Evolutionary conservation across 2,888 invertebrate species (phyloP).

Genomic region (Ryuthela nishihirai): DNA sequence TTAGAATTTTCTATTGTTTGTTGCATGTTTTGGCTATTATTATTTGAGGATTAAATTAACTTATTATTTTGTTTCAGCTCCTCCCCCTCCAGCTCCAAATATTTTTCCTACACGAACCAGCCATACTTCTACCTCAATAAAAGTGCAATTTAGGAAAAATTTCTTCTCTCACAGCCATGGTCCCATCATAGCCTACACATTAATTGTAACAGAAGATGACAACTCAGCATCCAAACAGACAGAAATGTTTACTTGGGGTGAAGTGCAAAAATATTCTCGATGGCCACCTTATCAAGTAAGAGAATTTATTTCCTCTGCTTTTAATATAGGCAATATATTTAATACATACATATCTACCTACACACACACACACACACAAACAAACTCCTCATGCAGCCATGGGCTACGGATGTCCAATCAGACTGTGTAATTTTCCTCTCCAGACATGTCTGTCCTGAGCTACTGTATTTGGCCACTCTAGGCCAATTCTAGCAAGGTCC

Average conservation of each 20-base stretch:
- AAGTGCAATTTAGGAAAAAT: slow-evolving; percentile 80
- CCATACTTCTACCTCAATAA: slow-evolving; percentile 66
- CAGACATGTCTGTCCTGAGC: no score
- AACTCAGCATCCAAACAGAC: slow-evolving; percentile 58
- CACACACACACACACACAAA: no score
- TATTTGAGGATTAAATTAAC: not conserved
- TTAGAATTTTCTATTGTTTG: no score
- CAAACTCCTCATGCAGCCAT: no score
- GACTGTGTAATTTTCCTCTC: no score
- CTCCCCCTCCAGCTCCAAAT: slow-evolving; percentile 65
- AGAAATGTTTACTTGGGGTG: slow-evolving; percentile 86
- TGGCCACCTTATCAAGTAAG: slow-evolving; percentile 87
- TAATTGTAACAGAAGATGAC: slow-evolving; percentile 82
- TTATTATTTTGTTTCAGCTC: slow-evolving; percentile 50
- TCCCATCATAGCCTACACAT: slow-evolving; percentile 72
- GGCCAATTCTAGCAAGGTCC: no score
- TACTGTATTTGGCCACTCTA: no score
- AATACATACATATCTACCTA: no score
- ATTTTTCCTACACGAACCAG: slow-evolving; percentile 75
- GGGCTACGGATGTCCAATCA: no score
- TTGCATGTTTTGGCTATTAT: no score
- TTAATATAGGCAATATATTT: not conserved
- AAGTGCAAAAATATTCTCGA: slow-evolving; percentile 79
- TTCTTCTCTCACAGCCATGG: slow-evolving; percentile 85
- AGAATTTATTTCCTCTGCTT: not conserved